These are phyloP conservation scores for Henricia sp. DNA, from an alignment of 53 echinoderm and acorn worm genomes.

Conservation along the genomic window DNA sequence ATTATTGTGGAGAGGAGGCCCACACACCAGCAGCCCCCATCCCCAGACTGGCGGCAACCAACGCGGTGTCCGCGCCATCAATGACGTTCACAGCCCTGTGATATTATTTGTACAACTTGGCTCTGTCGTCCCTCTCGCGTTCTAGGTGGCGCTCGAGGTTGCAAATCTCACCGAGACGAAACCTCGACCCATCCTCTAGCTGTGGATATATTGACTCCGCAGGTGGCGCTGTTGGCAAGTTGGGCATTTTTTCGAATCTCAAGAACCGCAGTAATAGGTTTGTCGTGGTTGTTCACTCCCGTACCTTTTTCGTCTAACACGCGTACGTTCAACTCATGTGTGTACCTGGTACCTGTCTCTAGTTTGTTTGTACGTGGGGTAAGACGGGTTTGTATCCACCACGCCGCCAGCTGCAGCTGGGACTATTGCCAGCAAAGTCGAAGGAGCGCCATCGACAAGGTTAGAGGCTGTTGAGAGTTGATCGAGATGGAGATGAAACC, in stretches of 20 bases:
- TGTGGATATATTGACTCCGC: slow-evolving; percentile 5
- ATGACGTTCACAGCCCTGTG: slow-evolving; percentile 17
- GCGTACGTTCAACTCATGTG: background rate
- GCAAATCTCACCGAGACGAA: background rate
- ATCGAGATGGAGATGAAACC: slow-evolving; percentile 11
- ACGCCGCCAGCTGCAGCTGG: background rate
- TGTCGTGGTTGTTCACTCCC: slow-evolving; percentile 1
- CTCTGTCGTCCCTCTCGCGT: slow-evolving; percentile 14
- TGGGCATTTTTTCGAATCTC: slow-evolving; percentile 7
- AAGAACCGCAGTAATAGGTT: slow-evolving; percentile 8
- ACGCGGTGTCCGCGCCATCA: slow-evolving; percentile 6
- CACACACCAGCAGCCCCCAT: background rate
- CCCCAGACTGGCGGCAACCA: too few relatives aligned
- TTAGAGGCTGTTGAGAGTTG: slow-evolving; percentile 5
- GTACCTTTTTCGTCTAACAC: slow-evolving; percentile 8
- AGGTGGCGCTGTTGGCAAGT: slow-evolving; percentile 10
- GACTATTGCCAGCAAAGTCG: slow-evolving; percentile 9
- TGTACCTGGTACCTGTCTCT: background rate
- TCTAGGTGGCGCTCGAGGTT: slow-evolving; percentile 13
- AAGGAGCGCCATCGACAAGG: background rate
- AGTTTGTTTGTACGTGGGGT: slow-evolving; percentile 19
- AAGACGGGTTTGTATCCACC: background rate
- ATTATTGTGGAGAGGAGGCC: slow-evolving; percentile 24
- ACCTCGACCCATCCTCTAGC: background rate
- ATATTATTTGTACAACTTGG: slow-evolving; percentile 40